These are phyloP conservation scores for Trichomycterus rosablanca DNA, from an alignment of 2,113 vertebrate genomes.

Conservation along the genomic window DNA sequence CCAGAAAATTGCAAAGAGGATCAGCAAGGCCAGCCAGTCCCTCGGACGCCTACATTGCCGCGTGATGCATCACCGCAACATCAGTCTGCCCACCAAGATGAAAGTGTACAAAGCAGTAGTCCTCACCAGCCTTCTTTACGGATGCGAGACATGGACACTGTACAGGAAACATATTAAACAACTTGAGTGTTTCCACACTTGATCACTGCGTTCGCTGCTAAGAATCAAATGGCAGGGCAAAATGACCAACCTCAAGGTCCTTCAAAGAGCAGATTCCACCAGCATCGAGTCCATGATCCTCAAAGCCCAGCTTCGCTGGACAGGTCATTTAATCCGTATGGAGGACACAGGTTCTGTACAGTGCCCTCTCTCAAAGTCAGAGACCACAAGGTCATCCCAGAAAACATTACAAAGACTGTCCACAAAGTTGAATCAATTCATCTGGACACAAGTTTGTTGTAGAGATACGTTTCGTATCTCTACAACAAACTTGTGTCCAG, in stretches of 20 bases:
- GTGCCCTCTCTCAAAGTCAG: not conserved
- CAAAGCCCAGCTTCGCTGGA: too few species aligned
- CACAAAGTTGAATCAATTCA: too few species aligned
- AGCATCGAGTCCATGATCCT: not conserved
- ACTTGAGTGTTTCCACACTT: not conserved
- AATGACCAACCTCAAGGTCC: not conserved
- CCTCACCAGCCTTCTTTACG: not conserved
- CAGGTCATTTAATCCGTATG: too few species aligned
- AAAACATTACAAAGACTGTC: not conserved
- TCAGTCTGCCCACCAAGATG: not conserved
- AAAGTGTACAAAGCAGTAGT: slow-evolving; percentile 1
- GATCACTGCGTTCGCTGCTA: not conserved
- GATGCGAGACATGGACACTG: not conserved
- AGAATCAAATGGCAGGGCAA: not conserved
- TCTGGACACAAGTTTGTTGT: too few species aligned
- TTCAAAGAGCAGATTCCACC: not conserved
- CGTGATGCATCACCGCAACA: not conserved
- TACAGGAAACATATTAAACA: not conserved
- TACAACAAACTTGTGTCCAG: too few species aligned
- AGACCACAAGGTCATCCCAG: not conserved
- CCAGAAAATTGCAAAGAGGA: too few species aligned
- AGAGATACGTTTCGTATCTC: too few species aligned
- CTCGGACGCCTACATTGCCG: too few species aligned
- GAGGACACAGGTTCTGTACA: not conserved
- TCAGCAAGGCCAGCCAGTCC: too few species aligned